A percentile compares a stretch with the other conserved stretches of the same genome.
Conservation (phyloP, 2,797 vertebrate species). For the Enoplosus armatus region DNA sequence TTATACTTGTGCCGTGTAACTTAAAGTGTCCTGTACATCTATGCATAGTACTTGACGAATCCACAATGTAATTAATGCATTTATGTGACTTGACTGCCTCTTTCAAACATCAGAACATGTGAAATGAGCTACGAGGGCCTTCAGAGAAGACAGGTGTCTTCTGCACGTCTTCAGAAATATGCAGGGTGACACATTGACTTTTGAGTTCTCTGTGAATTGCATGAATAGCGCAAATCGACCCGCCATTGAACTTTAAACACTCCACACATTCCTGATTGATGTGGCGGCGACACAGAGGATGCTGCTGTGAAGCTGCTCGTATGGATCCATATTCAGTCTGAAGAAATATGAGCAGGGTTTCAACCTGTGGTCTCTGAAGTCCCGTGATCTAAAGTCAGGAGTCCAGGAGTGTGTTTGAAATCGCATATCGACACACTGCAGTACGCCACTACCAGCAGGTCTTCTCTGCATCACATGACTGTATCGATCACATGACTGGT, state of each 20-base stretch:
- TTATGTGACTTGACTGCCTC: neutral
- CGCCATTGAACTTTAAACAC: neutral
- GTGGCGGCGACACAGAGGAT: neutral
- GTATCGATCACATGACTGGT: too few species aligned
- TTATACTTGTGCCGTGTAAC: too few species aligned
- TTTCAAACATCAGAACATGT: neutral
- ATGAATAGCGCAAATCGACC: slow-evolving; percentile 3
- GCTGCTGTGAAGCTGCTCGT: neutral
- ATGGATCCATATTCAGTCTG: neutral
- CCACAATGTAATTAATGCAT: neutral
- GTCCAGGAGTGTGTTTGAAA: slow-evolving; percentile 16
- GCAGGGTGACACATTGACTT: neutral
- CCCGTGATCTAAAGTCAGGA: neutral
- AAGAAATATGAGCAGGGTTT: neutral
- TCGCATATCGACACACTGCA: too few species aligned
- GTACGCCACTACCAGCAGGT: too few species aligned
- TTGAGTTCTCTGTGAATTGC: neutral
- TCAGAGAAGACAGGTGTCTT: neutral
- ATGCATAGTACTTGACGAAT: neutral
- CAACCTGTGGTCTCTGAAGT: neutral
- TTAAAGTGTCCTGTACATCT: neutral
- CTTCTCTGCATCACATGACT: too few species aligned
- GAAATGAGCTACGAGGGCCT: neutral
- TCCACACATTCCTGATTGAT: slow-evolving; percentile 3
- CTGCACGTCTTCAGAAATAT: neutral